Evolutionary conservation across 1,140 invertebrate genomes (phyloP).

Genomic region (Centruroides sculpturatus): DNA sequence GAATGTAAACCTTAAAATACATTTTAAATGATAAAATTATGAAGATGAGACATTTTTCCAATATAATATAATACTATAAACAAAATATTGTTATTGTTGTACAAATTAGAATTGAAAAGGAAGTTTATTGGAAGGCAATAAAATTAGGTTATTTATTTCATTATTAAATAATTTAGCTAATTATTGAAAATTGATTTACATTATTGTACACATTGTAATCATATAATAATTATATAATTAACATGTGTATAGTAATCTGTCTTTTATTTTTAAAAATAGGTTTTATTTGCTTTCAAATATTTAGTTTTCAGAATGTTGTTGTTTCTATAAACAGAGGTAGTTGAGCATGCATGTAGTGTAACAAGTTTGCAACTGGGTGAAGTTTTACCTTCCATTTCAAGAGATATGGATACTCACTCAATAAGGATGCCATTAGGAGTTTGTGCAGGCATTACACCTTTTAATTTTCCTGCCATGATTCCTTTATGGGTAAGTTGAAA

Average conservation of each 20-base stretch:
- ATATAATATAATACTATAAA: too few relatives aligned
- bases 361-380: conserved; percentile 85
- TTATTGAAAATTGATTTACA: too few relatives aligned
- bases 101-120: too few relatives aligned
- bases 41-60: too few relatives aligned
- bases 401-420: conserved; percentile 83
- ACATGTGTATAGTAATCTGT: background rate
- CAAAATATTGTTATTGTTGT: too few relatives aligned
- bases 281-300: background rate
- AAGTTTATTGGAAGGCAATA: too few relatives aligned
- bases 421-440: conserved; percentile 82
- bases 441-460: conserved; percentile 69
- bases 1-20: too few relatives aligned
- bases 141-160: too few relatives aligned
- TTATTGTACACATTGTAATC: too few relatives aligned
- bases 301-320: background rate
- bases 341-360: conserved; percentile 89
- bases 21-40: too few relatives aligned
- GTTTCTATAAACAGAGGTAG: conserved; percentile 55
- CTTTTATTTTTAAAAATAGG: background rate
- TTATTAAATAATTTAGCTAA: too few relatives aligned
- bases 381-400: conserved; percentile 74
- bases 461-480: conserved; percentile 99
- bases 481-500: conserved; percentile 66
- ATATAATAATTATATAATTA: background rate